Base-by-base conservation (phyloP, 2,888 invertebrate genomes). In the Spilosoma lubricipeda region DNA sequence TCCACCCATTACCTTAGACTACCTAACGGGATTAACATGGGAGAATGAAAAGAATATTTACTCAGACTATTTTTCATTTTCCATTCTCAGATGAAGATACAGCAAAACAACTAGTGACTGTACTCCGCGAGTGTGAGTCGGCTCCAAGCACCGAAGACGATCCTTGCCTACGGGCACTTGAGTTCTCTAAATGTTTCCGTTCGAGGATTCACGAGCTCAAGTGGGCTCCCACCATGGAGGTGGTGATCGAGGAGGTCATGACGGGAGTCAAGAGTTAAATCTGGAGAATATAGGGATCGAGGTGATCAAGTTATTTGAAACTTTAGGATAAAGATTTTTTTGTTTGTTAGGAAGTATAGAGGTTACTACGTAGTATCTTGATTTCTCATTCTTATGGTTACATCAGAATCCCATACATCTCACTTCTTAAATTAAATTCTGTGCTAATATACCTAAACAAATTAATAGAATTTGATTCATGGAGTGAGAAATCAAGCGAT, bases 211-310 rank as follows among this genome's bases (percentile, higher is more conserved):
- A 94, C 74, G 88, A 89, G 69, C 90, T 95, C 30, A 91, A 94
- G 72, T 95, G 95, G 95, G 93, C 94, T 0, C 95, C 95, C 0
- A 87, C 87, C 76, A 92, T 95, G 90, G 92, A 94, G 70, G 86
- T 89, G 11, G 71, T 93, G 3, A 83, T 95, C 3, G 93, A 90
- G 65, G 95, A 95, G 80, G 70, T 95, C 63, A 89, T 95, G 90
- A 85, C 88, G 7, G 91, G 89, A 20, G 77, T 90, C 0, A 89
- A 88, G 69, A 23, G 45, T 11, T 42, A 70, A 5, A 63, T 36
- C 27, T 20, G 27, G 15, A 64, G 3, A 64, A 56, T 23, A 13
- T 56, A 36, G 45, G 15, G 15, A 3, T 45, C 45, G 15, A 45
- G 68, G 30, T 69, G 56, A 39, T 63, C 70, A 56, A 56, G 70